Conservation (phyloP, 2,797 vertebrate genomes). For the Coilia nasus region DNA sequence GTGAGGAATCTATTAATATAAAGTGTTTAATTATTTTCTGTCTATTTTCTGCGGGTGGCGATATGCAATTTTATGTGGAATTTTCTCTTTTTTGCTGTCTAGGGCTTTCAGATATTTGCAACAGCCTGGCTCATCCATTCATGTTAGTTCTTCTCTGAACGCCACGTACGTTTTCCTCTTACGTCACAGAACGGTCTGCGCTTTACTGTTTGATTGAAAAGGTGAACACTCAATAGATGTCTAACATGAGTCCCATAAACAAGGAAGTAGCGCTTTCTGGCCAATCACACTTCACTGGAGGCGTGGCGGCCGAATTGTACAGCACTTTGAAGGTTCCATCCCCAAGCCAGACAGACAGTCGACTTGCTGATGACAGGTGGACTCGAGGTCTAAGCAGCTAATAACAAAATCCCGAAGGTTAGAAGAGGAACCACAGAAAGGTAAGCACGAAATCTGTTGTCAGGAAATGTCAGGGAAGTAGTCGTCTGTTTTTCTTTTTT, state of each 20-base stretch:
- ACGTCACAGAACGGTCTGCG: conserved; percentile 40
- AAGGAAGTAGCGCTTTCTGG: neutral
- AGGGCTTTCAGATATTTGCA: neutral
- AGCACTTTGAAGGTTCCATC: conserved; percentile 47
- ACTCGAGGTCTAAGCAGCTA: neutral
- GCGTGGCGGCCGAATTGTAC: conserved; percentile 65
- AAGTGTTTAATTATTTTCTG: too few species aligned
- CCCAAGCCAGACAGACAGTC: conserved; percentile 35
- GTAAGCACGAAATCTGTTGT: neutral
- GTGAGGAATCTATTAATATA: too few species aligned
- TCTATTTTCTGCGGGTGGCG: too few species aligned
- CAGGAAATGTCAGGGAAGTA: neutral
- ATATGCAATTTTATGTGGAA: neutral
- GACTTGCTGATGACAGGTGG: neutral
- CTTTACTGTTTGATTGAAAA: conserved; percentile 58
- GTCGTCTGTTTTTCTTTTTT: neutral
- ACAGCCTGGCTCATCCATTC: neutral
- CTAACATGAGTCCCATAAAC: conserved; percentile 57
- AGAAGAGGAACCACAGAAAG: neutral
- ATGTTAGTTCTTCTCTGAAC: conserved; percentile 29
- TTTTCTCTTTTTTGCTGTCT: neutral
- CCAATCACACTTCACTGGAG: conserved; percentile 57
- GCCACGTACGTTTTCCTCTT: conserved; percentile 60
- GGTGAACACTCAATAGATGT: conserved; percentile 56
- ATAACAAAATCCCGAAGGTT: conserved; percentile 18